Base-by-base conservation (phyloP, 2,797 vertebrate species). In the Etheostoma perlongum region DNA sequence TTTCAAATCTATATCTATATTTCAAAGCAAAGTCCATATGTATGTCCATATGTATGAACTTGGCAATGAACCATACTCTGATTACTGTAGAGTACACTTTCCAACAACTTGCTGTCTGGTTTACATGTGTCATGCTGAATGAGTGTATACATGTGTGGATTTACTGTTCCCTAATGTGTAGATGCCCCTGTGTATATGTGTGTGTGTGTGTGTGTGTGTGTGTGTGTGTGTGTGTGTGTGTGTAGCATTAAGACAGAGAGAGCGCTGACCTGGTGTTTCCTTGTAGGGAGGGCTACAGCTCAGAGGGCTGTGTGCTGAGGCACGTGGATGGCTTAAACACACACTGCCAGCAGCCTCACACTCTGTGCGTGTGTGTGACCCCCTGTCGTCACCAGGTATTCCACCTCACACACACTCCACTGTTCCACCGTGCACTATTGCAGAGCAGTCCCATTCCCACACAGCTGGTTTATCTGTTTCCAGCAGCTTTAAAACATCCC, bases 241-340 rank as follows among this genome's bases (percentile, higher is more conserved):
- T 6, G 53, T 27, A 68, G 65, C 53, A 55, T 57, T 65, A 53
- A 72, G 23, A 64, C 48, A 47, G 63, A 83, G 60, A 66, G 33
- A 67, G 73, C 78, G 76, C 79, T 89, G 84, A 89, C 78, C 63
- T 73, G 79, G 75, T 89, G 74, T 89, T 86, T 89, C 72, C 75
- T 89, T 83, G 64, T 86, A 89, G 88, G 88, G 85, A 88, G 67
- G 19, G 84, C 72, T 79, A 67, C 85, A 84, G 69, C 82, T 83
- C 88, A 88, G 82, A 88, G 67, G 80, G 83, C 73, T 79, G 19
- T 86, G 80, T 86, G 78, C 79, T 75, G 63, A 88, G 77, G 77
- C 72, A 76, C 54, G 67, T 54, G 81, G 85, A 87, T 68, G 83
- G 83, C 76, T 82, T 78, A 81, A 77, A 84, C 79, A 80, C 83